phyloP scores from a whole-genome alignment of 64 coral and sea anemone genomes.

The Stylophora pistillata region DNA sequence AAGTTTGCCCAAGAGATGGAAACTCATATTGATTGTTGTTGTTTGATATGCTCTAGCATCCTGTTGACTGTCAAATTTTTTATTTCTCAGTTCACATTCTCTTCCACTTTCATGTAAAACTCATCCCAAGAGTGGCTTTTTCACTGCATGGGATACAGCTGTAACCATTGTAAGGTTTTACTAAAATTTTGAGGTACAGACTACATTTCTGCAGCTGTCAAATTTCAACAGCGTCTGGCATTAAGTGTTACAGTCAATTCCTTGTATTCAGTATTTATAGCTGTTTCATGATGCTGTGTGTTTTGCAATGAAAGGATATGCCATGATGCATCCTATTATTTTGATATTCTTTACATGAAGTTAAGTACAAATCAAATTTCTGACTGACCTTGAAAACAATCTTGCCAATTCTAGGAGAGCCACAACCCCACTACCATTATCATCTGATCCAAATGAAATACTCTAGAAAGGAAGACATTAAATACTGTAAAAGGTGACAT shows the following conservation, averaged over 20 bases:
- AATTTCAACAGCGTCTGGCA: too few relatives aligned
- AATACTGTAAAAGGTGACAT: background rate
- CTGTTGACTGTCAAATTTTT: background rate
- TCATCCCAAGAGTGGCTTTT: constrained; percentile 27
- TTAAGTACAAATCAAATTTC: background rate
- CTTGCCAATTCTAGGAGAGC: constrained; percentile 89
- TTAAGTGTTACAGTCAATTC: too few relatives aligned
- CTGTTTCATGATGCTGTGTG: too few relatives aligned
- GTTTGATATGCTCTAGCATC: too few relatives aligned
- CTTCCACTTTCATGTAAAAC: constrained; percentile 22
- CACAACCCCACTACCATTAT: constrained; percentile 97
- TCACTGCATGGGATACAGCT: background rate
- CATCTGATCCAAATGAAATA: constrained; percentile 91
- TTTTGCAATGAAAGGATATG: too few relatives aligned
- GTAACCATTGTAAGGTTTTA: too few relatives aligned
- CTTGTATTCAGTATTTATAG: too few relatives aligned
- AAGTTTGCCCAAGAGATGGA: background rate
- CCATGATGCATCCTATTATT: too few relatives aligned
- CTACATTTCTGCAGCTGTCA: too few relatives aligned
- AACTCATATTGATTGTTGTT: too few relatives aligned
- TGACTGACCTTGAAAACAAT: constrained; percentile 92
- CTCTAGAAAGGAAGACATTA: constrained; percentile 56
- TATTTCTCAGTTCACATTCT: constrained; percentile 49
- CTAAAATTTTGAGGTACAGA: background rate
- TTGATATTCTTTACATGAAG: too few relatives aligned